Evolutionary conservation across 1,140 invertebrate genomes (phyloP), one percentile per base, ranked within the genome.

Genomic region (Drosophila truncata): DNA sequence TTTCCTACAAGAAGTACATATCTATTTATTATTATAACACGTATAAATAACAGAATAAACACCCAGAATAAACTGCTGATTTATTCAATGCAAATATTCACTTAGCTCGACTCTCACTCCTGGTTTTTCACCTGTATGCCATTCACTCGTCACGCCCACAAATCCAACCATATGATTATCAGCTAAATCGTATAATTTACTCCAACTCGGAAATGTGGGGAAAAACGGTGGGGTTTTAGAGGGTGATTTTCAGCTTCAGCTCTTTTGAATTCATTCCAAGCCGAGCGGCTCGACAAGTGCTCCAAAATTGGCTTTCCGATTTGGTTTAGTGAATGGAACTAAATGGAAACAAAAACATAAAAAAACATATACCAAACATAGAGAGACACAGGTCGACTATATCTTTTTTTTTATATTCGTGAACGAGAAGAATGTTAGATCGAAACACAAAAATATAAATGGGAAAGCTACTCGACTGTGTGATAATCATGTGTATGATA

Each of bases 81-180:
- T 67, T 63, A 63, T 67, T 63, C 64, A 63, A 62, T 49, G 59
- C 49, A 70, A 70, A 67, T 69, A 70, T 70, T 70, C 47, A 70
- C 47, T 70, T 69, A 66, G 46, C 37, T 33, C 20, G 25, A 67
- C 65, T 69, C 62, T 66, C 62, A 66, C 65, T 67, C 29, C 29
- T 27, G 58, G 2, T 62, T 62, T 64, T 67, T 39, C 66, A 47
- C 64, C 67, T 47, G 67, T 57, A 13, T 25, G 65, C 66, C 50
- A 71, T 71, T 72, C 69, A 71, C 69, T 71, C 41, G 69, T 58
- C 65, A 70, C 69, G 69, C 69, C 69, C 69, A 70, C 69, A 23
- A 58, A 33, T 29, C 49, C 64, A 16, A 57, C 64, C 47, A 55
- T 67, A 67, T 67, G 65, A 69, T 69, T 67, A 69, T 69, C 65